Evolutionary conservation across 2,888 invertebrate species (phyloP).

Genomic region (Drosophila nigricruria): DNA sequence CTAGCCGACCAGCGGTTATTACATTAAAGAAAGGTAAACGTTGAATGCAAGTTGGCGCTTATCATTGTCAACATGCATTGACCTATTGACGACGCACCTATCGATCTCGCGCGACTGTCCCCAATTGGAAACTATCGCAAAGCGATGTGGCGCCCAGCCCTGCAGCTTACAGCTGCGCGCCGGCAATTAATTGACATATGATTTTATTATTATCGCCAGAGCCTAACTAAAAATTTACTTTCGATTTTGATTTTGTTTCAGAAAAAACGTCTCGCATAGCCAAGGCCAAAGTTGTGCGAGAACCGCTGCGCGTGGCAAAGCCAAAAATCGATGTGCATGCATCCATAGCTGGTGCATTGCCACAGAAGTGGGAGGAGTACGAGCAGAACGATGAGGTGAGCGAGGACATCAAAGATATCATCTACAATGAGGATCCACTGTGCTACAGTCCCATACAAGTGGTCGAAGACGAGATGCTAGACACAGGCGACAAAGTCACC

Average conservation of each 20-base stretch:
- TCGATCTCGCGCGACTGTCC: constrained; percentile 43
- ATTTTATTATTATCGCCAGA: constrained; percentile 17
- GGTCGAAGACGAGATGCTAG: constrained; percentile 67
- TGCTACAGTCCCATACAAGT: constrained; percentile 72
- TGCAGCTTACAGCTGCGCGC: constrained; percentile 42
- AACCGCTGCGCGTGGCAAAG: constrained; percentile 62
- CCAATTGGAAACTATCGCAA: constrained; percentile 40
- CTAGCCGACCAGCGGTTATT: constrained; percentile 34
- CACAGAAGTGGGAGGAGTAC: constrained; percentile 73
- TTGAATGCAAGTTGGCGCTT: constrained; percentile 24
- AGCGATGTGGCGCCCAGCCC: constrained; percentile 42
- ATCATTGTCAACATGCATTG: constrained; percentile 36
- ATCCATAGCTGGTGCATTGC: constrained; percentile 57
- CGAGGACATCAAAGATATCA: constrained; percentile 71
- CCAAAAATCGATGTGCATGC: constrained; percentile 59
- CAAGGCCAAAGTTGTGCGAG: constrained; percentile 58
- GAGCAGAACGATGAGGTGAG: constrained; percentile 68
- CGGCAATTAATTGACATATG: constrained; percentile 33
- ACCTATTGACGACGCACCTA: constrained; percentile 57
- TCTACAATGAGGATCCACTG: constrained; percentile 69
- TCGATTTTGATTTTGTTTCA: constrained; percentile 34
- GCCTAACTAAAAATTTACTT: constrained; percentile 1
- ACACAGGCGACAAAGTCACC: constrained; percentile 58
- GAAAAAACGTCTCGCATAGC: constrained; percentile 68
- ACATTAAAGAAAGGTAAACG: constrained; percentile 68